Evolutionary conservation across 2,113 vertebrate genomes (phyloP), one percentile per base, ranked within the genome.

Genomic region (Sander vitreus): DNA sequence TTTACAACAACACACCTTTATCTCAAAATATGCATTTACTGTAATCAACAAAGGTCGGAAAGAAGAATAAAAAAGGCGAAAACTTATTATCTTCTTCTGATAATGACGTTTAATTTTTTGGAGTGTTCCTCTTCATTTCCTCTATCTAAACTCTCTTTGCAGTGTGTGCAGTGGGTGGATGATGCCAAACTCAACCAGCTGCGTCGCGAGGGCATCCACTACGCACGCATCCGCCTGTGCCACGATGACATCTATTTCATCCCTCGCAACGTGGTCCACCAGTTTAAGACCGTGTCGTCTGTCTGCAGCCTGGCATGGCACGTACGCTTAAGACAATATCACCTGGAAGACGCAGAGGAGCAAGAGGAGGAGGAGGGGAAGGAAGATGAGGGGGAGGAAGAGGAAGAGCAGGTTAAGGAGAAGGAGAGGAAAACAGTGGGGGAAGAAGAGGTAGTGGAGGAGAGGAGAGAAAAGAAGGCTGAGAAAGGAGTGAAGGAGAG

Each of bases 111-210:
- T 54, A 0, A 18, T 54, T 62, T 36, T 62, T 36, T 5, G 7
- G 23, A 54, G 25, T 3, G n/a, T 3, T n/a, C 23, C 33, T 30
- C 47, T 21, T 58, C 16, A 30, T 55, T 43, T 48, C 33, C 11
- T 66, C 18, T 2, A 0, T 62, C 58, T 66, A 0, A 85, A 15
- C 14, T 81, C 2, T 60, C 55, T 39, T 45, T 1, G 4, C 80
- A 99, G 98, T 99, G 98, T 88, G 98, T 99, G 85, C 97, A 99
- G 82, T 99, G 98, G 98, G 97, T 99, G 81, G 98, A 99, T 12
- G 98, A 99, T 70, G 98, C 98, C 91, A 99, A 99, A 91, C 97
- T 99, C n/a, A 99, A 99, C 94, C 98, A 99, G 77, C 94, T 99
- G 89, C 95, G 98, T 79, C 96, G 98, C 54, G 98, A 99, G 95